Evolutionary conservation across 2,113 vertebrate species (phyloP).

Genomic region (Choloepus hoffmanni): DNA sequence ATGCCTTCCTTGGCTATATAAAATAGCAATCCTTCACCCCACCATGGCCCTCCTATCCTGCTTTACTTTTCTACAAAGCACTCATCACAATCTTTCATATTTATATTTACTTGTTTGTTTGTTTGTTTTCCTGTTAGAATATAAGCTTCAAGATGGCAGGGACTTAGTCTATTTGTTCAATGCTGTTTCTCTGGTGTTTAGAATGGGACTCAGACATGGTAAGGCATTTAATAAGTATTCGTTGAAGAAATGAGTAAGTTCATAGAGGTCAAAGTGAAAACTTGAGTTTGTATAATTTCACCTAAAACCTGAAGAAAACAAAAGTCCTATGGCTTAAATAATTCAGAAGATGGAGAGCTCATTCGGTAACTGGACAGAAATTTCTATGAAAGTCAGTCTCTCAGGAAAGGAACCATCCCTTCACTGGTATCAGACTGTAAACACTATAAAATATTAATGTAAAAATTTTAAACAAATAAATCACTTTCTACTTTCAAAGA

Average conservation of each 20-base stretch:
- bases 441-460: neutral
- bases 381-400: neutral
- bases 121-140: neutral
- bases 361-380: neutral
- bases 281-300: neutral
- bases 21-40: neutral
- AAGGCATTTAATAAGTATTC: neutral
- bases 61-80: neutral
- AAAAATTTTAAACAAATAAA: neutral
- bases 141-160: neutral
- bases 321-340: neutral
- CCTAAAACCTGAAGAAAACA: conserved; percentile 6
- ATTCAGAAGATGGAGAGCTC: neutral
- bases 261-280: neutral
- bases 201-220: neutral
- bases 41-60: rapidly evolving
- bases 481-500: neutral
- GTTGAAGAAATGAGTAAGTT: neutral
- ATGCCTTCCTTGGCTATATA: neutral
- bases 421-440: neutral
- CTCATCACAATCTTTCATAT: neutral
- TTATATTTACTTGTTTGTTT: neutral
- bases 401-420: neutral
- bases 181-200: neutral
- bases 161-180: neutral